Evolutionary conservation across 1,140 invertebrate species (phyloP).

Genomic region (Bradysia coprophila): DNA sequence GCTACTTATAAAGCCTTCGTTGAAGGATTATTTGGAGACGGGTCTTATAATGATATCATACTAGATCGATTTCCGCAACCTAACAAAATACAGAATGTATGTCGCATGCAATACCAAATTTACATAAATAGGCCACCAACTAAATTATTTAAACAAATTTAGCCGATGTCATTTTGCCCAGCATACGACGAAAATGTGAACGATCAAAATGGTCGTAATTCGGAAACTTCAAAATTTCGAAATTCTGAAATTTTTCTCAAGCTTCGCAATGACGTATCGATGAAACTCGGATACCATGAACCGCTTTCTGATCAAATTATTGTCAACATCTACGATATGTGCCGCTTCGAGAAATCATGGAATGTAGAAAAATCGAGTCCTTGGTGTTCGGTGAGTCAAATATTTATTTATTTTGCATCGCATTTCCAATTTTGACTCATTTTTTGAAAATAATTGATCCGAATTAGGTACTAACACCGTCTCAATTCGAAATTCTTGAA

Average conservation of each 20-base stretch:
- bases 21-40: constrained; percentile 36
- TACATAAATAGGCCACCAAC: neutral
- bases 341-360: constrained; percentile 52
- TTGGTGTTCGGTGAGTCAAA: constrained; percentile 40
- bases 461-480: constrained; percentile 30
- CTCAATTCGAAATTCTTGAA: constrained; percentile 37
- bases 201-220: constrained; percentile 6
- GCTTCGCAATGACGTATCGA: constrained; percentile 13
- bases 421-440: constrained; percentile 8
- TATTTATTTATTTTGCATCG: neutral
- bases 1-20: constrained; percentile 38
- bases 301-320: constrained; percentile 25
- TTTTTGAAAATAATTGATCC: neutral
- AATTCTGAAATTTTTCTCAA: constrained; percentile 11
- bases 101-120: neutral
- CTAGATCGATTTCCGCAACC: constrained; percentile 10
- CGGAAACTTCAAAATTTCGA: constrained; percentile 14
- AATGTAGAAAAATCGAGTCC: constrained; percentile 34
- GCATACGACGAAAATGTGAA: constrained; percentile 15
- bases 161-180: constrained; percentile 14
- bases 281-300: constrained; percentile 23
- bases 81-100: neutral
- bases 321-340: constrained; percentile 43
- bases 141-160: constrained; percentile 11
- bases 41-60: constrained; percentile 21